Base-by-base conservation (phyloP, 2,113 vertebrate genomes). In the Uria lomvia region DNA sequence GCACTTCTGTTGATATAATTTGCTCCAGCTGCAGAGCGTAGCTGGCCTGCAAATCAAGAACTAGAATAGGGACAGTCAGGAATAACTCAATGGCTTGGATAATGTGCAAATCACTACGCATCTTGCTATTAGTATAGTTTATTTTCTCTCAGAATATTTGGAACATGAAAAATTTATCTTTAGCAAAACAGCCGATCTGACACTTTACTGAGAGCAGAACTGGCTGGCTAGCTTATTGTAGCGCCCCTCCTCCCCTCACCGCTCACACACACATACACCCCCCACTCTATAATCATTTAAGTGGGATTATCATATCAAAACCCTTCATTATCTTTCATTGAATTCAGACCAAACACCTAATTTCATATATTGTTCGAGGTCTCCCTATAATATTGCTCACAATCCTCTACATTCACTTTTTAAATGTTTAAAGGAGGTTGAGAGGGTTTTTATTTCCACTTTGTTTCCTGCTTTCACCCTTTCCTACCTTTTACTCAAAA, bases 1-100 rank as follows among this genome's bases (percentile, higher is more conserved):
- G 98, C 98, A 98, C 97, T 98, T 98, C 98, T 98, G 98, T 98
- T 98, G 98, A 98, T 98, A 98, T 98, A 98, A 98, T 98, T 98
- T 98, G 97, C 98, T 98, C 98, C 98, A 98, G 98, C 98, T 98
- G 98, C 98, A 98, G 98, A 98, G 98, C 98, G 38, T 97, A 98
- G 98, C 98, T 98, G 98, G 98, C 98, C 98, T 98, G 98, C 98
- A 98, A 98, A 98, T 98, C 98, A 98, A 98, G 98, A 98, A 98
- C 98, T 98, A 98, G 98, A 98, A 98, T 98, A 98, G 98, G 98
- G 98, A 98, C 98, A 98, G 98, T 98, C 98, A 98, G 98, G 98
- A 98, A 98, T 98, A 98, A 98, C 98, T 98, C 98, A 98, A 98
- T 98, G 98, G 98, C 97, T 98, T 98, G 98, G 98, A 98, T 98